Conservation (phyloP, 37 sponge, comb jelly and placozoan genomes). For the Agelas oroides region DNA sequence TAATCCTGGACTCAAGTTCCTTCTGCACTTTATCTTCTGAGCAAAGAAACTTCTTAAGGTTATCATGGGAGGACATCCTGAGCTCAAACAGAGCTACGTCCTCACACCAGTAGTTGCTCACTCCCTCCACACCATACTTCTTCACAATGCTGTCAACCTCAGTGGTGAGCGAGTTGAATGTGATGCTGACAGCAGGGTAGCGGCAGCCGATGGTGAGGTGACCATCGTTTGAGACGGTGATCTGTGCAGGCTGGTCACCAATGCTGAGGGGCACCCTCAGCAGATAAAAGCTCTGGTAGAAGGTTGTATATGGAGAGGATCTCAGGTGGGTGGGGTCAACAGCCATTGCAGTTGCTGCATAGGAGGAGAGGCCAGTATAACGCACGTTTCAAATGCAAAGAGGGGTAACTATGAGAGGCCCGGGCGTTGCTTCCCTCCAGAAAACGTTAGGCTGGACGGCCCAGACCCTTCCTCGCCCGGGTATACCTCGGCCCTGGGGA, state of each 20-base stretch:
- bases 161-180: background rate
- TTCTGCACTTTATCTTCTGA: background rate
- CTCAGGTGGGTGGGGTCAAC: background rate
- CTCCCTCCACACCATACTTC: background rate
- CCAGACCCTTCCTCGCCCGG: too few species aligned
- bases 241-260: background rate
- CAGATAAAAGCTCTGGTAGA: background rate
- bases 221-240: background rate
- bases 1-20: background rate
- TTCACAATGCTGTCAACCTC: background rate
- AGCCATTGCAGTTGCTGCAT: too few species aligned
- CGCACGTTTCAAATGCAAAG: too few species aligned
- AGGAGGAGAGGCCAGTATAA: background rate
- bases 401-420: too few species aligned
- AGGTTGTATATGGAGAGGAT: background rate
- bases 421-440: too few species aligned
- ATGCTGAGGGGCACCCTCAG: background rate
- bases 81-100: background rate
- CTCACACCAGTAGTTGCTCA: slow-evolving; percentile 22
- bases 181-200: background rate
- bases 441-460: too few species aligned
- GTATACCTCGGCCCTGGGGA: too few species aligned
- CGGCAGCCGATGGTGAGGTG: background rate
- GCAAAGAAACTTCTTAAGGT: background rate
- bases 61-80: background rate